These are phyloP conservation scores for Apotomis betuletana DNA, from an alignment of 2,888 invertebrate genomes.

Conservation along the genomic window DNA sequence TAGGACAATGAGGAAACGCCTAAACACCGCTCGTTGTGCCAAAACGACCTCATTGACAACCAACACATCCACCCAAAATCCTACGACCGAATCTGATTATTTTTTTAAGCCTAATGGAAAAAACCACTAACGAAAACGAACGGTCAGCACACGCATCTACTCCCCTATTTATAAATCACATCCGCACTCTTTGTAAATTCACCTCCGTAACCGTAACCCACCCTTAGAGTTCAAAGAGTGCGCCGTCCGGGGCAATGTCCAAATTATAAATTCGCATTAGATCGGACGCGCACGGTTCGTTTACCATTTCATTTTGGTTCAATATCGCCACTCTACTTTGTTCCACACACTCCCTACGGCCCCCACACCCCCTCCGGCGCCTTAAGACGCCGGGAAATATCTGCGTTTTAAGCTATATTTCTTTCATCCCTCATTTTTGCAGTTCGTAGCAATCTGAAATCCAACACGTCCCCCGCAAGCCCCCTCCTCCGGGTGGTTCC, in stretches of 20 bases:
- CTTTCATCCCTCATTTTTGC: slow-evolving; percentile 85
- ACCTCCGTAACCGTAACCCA: slow-evolving; percentile 67
- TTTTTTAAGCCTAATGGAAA: slow-evolving; percentile 60
- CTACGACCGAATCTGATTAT: slow-evolving; percentile 33
- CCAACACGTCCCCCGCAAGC: slow-evolving; percentile 83
- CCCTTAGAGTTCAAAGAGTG: slow-evolving; percentile 77
- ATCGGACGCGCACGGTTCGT: slow-evolving; percentile 84
- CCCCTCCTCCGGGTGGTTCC: slow-evolving; percentile 73
- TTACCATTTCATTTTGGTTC: slow-evolving; percentile 84
- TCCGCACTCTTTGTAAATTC: slow-evolving; percentile 77
- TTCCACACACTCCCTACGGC: slow-evolving; percentile 80
- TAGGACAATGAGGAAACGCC: slow-evolving; percentile 83
- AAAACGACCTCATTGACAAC: slow-evolving; percentile 55
- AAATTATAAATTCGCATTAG: slow-evolving; percentile 84
- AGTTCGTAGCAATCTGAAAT: slow-evolving; percentile 85
- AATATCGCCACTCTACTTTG: slow-evolving; percentile 84
- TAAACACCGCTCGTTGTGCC: slow-evolving; percentile 74
- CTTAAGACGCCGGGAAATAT: slow-evolving; percentile 84
- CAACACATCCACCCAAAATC: slow-evolving; percentile 19
- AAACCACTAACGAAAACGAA: slow-evolving; percentile 62
- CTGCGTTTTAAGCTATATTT: slow-evolving; percentile 85
- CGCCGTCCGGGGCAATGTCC: slow-evolving; percentile 78
- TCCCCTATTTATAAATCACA: slow-evolving; percentile 79
- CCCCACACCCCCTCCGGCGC: slow-evolving; percentile 64
- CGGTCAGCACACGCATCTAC: slow-evolving; percentile 63